Conservation (phyloP, 2,888 invertebrate genomes). For the Cephalotes varians region DNA sequence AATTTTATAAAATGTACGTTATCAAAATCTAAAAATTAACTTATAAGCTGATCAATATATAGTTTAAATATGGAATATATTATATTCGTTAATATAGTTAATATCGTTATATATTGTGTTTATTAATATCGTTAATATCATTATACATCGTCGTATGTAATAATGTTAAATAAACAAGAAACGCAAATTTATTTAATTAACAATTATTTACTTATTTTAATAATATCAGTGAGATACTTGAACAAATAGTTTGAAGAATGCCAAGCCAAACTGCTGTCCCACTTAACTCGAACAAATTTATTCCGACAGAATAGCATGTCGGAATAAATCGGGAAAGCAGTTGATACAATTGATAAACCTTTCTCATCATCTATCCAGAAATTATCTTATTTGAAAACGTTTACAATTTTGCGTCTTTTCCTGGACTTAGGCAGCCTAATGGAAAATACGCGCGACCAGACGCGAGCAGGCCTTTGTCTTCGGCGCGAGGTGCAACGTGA, state of each 20-base stretch:
- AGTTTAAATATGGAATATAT: neutral
- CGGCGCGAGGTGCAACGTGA: constrained; percentile 57
- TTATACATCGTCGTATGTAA: neutral
- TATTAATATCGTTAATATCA: no score
- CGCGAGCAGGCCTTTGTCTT: constrained; percentile 57
- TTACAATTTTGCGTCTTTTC: neutral
- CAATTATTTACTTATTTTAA: neutral
- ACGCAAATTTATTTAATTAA: neutral
- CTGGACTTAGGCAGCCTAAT: neutral
- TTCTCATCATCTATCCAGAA: neutral
- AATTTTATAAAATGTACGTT: neutral
- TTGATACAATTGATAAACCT: neutral
- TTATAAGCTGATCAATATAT: neutral
- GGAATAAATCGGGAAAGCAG: neutral
- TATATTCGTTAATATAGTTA: no score
- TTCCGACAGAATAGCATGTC: neutral
- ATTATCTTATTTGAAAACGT: neutral
- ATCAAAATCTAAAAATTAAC: neutral
- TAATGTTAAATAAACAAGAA: neutral
- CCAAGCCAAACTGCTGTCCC: neutral
- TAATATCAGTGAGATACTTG: neutral
- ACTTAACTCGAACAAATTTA: neutral
- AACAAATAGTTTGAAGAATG: neutral
- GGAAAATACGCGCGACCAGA: constrained; percentile 9
- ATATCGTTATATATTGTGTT: no score